Percentiles rank a stretch among this genome's conserved stretches.
Evolutionary conservation across 2,113 vertebrate genomes (phyloP).

Genomic region (Girardinichthys multiradiatus): DNA sequence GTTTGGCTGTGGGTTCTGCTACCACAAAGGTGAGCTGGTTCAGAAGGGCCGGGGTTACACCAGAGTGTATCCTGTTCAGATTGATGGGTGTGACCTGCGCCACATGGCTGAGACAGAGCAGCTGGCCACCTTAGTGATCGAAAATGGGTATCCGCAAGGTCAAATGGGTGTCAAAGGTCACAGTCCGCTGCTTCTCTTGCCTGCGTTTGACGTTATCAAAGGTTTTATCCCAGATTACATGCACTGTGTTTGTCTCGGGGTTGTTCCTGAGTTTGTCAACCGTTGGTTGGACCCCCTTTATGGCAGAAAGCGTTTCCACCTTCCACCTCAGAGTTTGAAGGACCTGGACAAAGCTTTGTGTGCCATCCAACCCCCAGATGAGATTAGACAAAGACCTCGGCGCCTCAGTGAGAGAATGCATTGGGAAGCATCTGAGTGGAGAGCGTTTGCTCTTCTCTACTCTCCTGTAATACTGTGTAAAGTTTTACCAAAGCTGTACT

Average conservation of each 20-base stretch:
- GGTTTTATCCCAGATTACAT: conserved; percentile 22
- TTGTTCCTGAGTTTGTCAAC: conserved; percentile 19
- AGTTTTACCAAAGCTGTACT: conserved; percentile 7
- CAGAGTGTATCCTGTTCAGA: conserved; percentile 8
- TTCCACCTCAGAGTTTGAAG: neutral
- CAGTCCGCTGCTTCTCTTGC: conserved; percentile 17
- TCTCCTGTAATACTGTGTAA: conserved; percentile 12
- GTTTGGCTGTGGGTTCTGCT: conserved; percentile 22
- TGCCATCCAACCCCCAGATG: conserved; percentile 3
- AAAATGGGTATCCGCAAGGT: neutral
- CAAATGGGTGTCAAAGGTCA: conserved; percentile 27
- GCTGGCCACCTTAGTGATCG: conserved; percentile 3
- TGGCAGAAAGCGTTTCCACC: conserved; percentile 7
- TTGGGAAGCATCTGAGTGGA: conserved; percentile 21
- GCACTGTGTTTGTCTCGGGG: conserved; percentile 24
- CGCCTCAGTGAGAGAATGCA: conserved; percentile 9
- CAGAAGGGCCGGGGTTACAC: neutral
- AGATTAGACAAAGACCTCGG: neutral
- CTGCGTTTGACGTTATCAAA: conserved; percentile 17
- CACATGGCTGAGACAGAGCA: conserved; percentile 13
- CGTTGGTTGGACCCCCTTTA: conserved; percentile 21
- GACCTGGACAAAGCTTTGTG: conserved; percentile 13
- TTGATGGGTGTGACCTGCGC: conserved; percentile 3
- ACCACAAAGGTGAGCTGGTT: conserved; percentile 30
- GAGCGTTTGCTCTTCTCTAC: conserved; percentile 27